A percentile compares a stretch with the other conserved stretches of the same genome.
Conservation (phyloP, 2,113 vertebrate genomes). For the Chionodraco myersi region DNA sequence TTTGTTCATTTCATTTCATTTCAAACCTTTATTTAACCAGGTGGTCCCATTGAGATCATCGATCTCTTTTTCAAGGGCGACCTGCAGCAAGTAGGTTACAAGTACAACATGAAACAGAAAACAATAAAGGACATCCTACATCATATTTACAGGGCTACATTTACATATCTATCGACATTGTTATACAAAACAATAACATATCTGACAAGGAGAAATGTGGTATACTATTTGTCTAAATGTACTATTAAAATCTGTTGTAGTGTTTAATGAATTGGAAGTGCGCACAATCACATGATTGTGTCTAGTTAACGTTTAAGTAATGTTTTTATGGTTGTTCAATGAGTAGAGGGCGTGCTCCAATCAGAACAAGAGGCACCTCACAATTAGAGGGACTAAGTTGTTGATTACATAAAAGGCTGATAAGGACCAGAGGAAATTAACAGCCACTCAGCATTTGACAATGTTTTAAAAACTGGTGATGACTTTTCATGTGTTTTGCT, state of each 20-base stretch:
- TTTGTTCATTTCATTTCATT: no score
- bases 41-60: no score
- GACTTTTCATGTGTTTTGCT: background rate
- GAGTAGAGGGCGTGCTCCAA: background rate
- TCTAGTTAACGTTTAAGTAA: no score
- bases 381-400: background rate
- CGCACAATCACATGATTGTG: background rate
- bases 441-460: background rate
- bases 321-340: background rate
- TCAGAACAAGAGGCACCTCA: background rate
- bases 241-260: background rate
- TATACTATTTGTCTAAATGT: background rate
- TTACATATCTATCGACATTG: no score
- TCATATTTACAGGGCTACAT: no score
- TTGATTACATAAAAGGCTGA: background rate
- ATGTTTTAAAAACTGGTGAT: background rate
- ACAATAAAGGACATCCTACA: no score
- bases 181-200: background rate
- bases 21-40: no score
- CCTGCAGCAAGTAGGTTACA: no score
- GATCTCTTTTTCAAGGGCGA: no score
- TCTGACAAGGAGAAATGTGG: background rate
- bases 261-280: background rate
- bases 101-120: no score
- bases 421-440: background rate